Conservation (phyloP, 92 coral and sea anemone genomes). For the Virgularia gustaviana region DNA sequence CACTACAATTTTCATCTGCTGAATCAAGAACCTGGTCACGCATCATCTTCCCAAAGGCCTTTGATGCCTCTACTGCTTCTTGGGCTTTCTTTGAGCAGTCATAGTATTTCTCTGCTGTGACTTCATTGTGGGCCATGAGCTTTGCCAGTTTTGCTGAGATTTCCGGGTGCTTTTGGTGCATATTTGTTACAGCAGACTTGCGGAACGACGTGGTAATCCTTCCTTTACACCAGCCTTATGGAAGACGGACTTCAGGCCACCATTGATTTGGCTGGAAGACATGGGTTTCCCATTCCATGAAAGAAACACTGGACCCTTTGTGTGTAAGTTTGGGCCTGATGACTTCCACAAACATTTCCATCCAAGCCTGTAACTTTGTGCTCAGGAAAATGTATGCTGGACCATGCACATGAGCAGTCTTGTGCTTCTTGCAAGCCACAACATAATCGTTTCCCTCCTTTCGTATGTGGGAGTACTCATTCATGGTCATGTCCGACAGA, state of each 20-base stretch:
- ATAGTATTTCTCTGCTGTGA: conserved; percentile 43
- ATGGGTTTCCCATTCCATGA: conserved; percentile 53
- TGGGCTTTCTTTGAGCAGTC: conserved; percentile 25
- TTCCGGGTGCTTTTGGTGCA: conserved; percentile 40
- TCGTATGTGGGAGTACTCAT: conserved; percentile 47
- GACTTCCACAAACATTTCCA: conserved; percentile 36
- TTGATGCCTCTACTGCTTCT: conserved; percentile 48
- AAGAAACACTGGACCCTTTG: conserved; percentile 12
- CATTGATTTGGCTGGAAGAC: conserved; percentile 43
- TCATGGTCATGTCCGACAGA: conserved; percentile 56
- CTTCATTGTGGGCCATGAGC: conserved; percentile 58
- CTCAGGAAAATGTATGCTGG: conserved; percentile 51
- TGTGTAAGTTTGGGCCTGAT: conserved; percentile 38
- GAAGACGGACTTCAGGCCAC: conserved; percentile 48
- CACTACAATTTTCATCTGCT: not conserved
- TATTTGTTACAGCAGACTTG: conserved; percentile 45
- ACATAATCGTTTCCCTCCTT: conserved; percentile 33
- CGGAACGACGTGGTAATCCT: conserved; percentile 39
- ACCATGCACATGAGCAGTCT: conserved; percentile 54
- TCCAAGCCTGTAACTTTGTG: conserved; percentile 45
- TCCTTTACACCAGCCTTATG: conserved; percentile 44
- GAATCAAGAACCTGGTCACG: not conserved
- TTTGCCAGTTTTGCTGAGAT: conserved; percentile 51
- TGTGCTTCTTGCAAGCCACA: conserved; percentile 49
- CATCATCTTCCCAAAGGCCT: conserved; percentile 15